A percentile compares a stretch with the other conserved stretches of the same genome.
These are phyloP conservation scores for Yponomeuta sedellus DNA, from an alignment of 2,888 invertebrate genomes.

Conservation along the genomic window DNA sequence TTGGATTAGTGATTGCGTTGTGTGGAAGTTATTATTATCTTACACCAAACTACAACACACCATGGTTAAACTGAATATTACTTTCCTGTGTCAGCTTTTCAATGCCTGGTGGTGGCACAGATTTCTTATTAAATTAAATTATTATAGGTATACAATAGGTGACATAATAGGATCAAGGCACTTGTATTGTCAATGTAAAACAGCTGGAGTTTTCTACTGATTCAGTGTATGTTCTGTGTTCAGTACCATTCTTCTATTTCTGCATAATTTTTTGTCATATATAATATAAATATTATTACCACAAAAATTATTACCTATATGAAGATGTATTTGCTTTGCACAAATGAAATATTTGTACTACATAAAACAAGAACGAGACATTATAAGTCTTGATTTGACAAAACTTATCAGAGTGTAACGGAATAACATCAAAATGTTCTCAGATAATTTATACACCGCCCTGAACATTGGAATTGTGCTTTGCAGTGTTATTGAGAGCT, in stretches of 20 bases:
- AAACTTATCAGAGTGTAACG: not conserved
- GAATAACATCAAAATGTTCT: conserved; percentile 28
- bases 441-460: conserved; percentile 28
- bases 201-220: not conserved
- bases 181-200: not conserved
- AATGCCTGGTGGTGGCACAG: not conserved
- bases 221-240: not conserved
- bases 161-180: not conserved
- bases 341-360: too few species aligned
- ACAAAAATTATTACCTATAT: too few species aligned
- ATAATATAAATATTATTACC: not conserved
- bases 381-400: too few species aligned
- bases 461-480: conserved; percentile 37
- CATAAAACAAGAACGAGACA: too few species aligned
- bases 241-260: too few species aligned
- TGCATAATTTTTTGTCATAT: not conserved
- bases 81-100: too few species aligned
- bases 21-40: too few species aligned
- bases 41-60: not conserved
- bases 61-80: not conserved
- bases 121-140: not conserved
- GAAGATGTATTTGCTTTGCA: not conserved
- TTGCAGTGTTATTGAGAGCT: conserved; percentile 42
- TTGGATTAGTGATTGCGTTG: too few species aligned
- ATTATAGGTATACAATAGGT: not conserved